Conservation (phyloP, 53 echinoderm and acorn worm species). For the Apostichopus leukothele region DNA sequence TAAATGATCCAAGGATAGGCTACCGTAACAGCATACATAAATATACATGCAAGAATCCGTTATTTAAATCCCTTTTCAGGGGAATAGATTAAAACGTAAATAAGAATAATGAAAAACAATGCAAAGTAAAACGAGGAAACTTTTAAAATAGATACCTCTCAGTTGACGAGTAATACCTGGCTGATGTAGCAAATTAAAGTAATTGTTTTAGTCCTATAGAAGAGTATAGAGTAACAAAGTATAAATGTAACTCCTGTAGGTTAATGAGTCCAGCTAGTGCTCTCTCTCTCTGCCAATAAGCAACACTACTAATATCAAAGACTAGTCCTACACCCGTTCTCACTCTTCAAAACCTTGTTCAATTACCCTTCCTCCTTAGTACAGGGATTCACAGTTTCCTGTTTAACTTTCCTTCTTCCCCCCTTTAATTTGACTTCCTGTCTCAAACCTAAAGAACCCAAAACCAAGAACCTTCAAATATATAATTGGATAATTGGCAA, state of each 20-base stretch:
- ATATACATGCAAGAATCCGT: too few relatives aligned
- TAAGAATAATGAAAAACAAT: too few relatives aligned
- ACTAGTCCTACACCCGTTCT: not conserved
- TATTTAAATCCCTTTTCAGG: too few relatives aligned
- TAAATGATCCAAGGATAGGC: too few relatives aligned
- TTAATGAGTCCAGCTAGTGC: too few relatives aligned
- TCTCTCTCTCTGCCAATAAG: too few relatives aligned
- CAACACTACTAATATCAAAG: not conserved
- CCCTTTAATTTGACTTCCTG: conserved; percentile 27
- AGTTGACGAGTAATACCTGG: not conserved
- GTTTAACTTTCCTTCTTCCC: conserved; percentile 12
- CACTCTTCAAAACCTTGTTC: not conserved
- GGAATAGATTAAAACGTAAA: too few relatives aligned
- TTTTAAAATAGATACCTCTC: conserved; percentile 35
- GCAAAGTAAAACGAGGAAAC: not conserved
- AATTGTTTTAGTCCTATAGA: too few relatives aligned
- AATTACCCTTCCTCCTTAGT: conserved; percentile 25
- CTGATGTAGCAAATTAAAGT: too few relatives aligned
- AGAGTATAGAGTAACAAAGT: too few relatives aligned
- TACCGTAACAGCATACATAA: too few relatives aligned
- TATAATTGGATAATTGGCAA: conserved; percentile 22
- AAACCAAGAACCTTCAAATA: conserved; percentile 1
- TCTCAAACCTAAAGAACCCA: not conserved
- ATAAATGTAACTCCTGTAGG: too few relatives aligned
- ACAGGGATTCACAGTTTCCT: conserved; percentile 5